phyloP scores from a whole-genome alignment of 2,888 invertebrate species.

The Polydesmus complanatus region DNA sequence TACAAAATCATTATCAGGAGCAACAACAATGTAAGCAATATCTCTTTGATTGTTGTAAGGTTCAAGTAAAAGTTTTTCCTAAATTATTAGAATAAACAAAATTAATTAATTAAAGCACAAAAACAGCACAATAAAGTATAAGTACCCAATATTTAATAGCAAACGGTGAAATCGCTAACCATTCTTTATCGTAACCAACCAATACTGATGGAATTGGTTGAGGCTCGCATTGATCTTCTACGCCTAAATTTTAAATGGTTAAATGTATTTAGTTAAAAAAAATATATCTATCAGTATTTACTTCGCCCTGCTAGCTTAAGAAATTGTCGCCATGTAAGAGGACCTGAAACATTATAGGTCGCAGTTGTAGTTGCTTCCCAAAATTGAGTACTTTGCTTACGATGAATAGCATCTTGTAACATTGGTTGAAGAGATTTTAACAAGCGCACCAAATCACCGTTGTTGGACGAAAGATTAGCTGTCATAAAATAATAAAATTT shows the following conservation, averaged over 20 bases:
- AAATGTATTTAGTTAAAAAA: background rate
- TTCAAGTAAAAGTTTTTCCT: slow-evolving; percentile 85
- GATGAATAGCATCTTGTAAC: slow-evolving; percentile 89
- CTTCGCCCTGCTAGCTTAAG: slow-evolving; percentile 84
- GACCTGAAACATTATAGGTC: slow-evolving; percentile 79
- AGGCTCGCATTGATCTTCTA: slow-evolving; percentile 89
- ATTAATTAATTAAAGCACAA: background rate
- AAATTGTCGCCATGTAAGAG: slow-evolving; percentile 96
- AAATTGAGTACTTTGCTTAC: slow-evolving; percentile 57
- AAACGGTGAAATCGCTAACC: slow-evolving; percentile 86
- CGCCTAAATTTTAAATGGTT: slow-evolving; percentile 37
- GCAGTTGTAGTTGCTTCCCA: slow-evolving; percentile 87
- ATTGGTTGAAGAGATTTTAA: slow-evolving; percentile 83
- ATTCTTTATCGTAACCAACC: slow-evolving; percentile 89
- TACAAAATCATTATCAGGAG: slow-evolving; percentile 79
- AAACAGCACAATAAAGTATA: background rate
- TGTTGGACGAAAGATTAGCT: slow-evolving; percentile 50
- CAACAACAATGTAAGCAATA: slow-evolving; percentile 84
- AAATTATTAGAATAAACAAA: slow-evolving; percentile 22
- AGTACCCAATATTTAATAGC: slow-evolving; percentile 75
- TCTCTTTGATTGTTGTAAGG: slow-evolving; percentile 92
- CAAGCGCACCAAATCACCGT: slow-evolving; percentile 76
- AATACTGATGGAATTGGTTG: slow-evolving; percentile 90
- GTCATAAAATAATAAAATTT: too few species aligned
- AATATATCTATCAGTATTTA: slow-evolving; percentile 20